Percentiles rank a stretch among this genome's conserved stretches.
phyloP scores from a whole-genome alignment of 2,113 vertebrate genomes.

The Hepsetus odoe region DNA sequence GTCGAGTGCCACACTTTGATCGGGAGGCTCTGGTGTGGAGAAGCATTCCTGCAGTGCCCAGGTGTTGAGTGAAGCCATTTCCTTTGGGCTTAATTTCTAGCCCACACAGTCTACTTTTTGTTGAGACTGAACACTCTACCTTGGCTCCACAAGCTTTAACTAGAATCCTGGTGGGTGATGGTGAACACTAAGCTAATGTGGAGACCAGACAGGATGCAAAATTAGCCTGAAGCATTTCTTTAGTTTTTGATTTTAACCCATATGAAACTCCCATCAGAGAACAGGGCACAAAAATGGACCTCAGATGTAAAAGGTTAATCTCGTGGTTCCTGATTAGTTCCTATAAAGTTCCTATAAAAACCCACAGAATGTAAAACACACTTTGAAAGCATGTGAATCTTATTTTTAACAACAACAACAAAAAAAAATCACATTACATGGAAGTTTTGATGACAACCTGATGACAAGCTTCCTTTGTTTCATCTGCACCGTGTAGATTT shows the following conservation, averaged over 20 bases:
- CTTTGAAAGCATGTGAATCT: too few species aligned
- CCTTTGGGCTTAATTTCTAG: slow-evolving; percentile 53
- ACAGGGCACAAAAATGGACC: slow-evolving; percentile 36
- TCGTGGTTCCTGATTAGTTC: too few species aligned
- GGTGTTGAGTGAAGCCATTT: slow-evolving; percentile 63
- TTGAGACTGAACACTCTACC: slow-evolving; percentile 49
- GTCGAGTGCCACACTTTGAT: slow-evolving; percentile 52
- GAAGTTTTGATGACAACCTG: too few species aligned
- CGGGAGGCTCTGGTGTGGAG: slow-evolving; percentile 49
- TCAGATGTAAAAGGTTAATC: slow-evolving; percentile 53
- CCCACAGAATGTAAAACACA: too few species aligned
- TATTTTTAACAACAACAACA: too few species aligned
- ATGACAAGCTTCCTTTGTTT: too few species aligned
- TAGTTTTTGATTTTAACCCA: slow-evolving; percentile 34
- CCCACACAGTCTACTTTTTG: slow-evolving; percentile 57
- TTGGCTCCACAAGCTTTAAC: slow-evolving; percentile 8
- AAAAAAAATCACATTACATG: too few species aligned
- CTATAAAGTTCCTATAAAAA: too few species aligned
- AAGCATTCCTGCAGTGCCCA: slow-evolving; percentile 51
- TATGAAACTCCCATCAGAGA: slow-evolving; percentile 39
- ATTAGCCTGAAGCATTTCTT: slow-evolving; percentile 28
- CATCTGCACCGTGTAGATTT: too few species aligned
- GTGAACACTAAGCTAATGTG: background rate
- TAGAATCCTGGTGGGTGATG: slow-evolving; percentile 28
- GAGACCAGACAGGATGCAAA: slow-evolving; percentile 25